A percentile compares a stretch with the other conserved stretches of the same genome.
Conservation (phyloP, 2,113 vertebrate genomes). For the Actinemys pallida region DNA sequence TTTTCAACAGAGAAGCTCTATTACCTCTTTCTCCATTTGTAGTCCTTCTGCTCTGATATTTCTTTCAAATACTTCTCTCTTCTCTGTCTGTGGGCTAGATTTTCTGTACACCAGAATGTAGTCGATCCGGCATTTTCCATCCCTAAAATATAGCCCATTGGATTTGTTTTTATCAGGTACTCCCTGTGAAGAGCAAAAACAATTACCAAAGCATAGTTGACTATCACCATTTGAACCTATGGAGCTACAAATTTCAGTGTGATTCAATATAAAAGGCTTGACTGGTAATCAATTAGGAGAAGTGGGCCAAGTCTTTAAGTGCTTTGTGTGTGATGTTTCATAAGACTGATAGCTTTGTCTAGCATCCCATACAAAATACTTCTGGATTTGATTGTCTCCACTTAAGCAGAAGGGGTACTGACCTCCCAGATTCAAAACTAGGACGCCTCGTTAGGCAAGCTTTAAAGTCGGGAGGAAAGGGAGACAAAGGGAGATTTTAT, state of each 20-base stretch:
- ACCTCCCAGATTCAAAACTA: neutral
- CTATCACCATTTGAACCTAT: neutral
- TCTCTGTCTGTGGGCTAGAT: slow-evolving; percentile 88
- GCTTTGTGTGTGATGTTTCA: neutral
- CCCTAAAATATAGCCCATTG: slow-evolving; percentile 89
- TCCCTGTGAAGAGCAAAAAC: slow-evolving; percentile 75
- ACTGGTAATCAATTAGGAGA: neutral
- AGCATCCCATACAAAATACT: neutral
- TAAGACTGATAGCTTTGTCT: neutral
- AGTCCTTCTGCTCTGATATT: slow-evolving; percentile 94
- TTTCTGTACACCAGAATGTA: slow-evolving; percentile 95
- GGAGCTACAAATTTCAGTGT: neutral
- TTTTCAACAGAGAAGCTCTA: slow-evolving; percentile 13
- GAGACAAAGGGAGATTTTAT: neutral
- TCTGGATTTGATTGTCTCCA: too few species aligned
- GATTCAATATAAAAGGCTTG: neutral
- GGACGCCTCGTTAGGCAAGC: neutral
- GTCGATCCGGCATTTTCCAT: slow-evolving; percentile 91
- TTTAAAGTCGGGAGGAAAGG: neutral
- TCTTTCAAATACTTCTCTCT: slow-evolving; percentile 94
- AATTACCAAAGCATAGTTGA: neutral
- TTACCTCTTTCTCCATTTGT: slow-evolving; percentile 94
- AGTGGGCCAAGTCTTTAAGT: neutral
- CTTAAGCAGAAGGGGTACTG: neutral
- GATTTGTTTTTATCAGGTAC: slow-evolving; percentile 82